Evolutionary conservation across 2,797 vertebrate species (phyloP), one percentile per base, ranked within the genome.

Genomic region (Merluccius polli): DNA sequence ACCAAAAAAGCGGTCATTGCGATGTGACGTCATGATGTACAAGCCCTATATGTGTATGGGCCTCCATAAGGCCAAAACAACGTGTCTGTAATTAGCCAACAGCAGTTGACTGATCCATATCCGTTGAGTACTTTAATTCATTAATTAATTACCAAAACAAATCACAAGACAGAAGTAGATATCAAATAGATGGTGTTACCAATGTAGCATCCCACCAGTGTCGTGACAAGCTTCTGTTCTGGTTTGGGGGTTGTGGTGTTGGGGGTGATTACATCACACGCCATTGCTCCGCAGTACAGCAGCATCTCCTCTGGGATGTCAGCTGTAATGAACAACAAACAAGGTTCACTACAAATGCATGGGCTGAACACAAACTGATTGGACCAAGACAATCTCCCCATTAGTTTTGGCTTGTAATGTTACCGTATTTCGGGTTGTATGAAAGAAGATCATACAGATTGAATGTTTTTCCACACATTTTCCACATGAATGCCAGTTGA

Each of bases 181-280:
- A 68, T 68, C 24, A 4, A 68, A 68, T 69, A 32, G 15, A 15
- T 18, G 36, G 2, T 0, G 3, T 82, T 86, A 92, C 91, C 91
- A 3, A 92, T 92, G 85, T 95, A 95, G 79, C 88, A 85, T 63
- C 93, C 93, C 0, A 94, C 88, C 0, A 95, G 91, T 1, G 84
- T 94, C 85, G 79, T 80, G 76, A 94, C 90, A 1, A 94, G 85
- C 0, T 67, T 10, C 77, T 87, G 78, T 1, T 75, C 78, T 0
- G 93, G 93, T 72, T 69, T 89, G 29, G 38, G 79, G 79, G 36
- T 18, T 27, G 86, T 90, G 79, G 74, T 32, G 70, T 74, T 73
- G 44, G 5, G 1, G 24, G 5, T 80, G 52, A 89, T n/a, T 3
- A 93, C 84, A 2, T 85, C 79, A 41, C 94, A 95, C 27, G 87